Conservation (phyloP, 2,797 vertebrate genomes). For the Pitangus sulphuratus region DNA sequence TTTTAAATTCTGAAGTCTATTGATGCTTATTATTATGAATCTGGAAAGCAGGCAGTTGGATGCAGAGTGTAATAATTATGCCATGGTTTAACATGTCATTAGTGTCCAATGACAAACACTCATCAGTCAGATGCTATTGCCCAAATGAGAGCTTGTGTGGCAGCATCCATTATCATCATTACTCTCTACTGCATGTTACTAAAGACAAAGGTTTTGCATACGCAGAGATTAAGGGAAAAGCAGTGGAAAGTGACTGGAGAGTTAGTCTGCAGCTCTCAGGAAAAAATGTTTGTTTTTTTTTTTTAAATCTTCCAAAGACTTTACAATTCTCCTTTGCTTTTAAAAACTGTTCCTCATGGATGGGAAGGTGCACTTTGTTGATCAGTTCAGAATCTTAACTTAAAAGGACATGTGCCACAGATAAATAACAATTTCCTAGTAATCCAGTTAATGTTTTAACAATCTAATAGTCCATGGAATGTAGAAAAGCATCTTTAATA, state of each 20-base stretch:
- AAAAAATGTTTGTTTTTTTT: no score
- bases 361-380: accelerated
- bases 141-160: not conserved
- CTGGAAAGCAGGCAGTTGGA: not conserved
- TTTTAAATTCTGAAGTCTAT: not conserved
- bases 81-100: not conserved
- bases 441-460: not conserved
- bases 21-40: not conserved
- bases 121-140: not conserved
- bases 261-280: not conserved
- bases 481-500: not conserved
- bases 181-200: not conserved
- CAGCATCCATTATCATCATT: not conserved
- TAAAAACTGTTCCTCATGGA: not conserved
- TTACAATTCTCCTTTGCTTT: not conserved
- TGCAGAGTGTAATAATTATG: not conserved
- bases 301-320: not conserved
- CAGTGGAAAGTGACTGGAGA: not conserved
- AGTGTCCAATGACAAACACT: not conserved
- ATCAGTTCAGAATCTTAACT: not conserved
- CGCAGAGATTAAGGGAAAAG: not conserved
- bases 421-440: not conserved
- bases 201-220: not conserved
- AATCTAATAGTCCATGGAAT: not conserved
- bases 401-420: not conserved